Evolutionary conservation across 2,113 vertebrate genomes (phyloP), one percentile per base, ranked within the genome.

Genomic region (Rhinolophus ferrumequinum): DNA sequence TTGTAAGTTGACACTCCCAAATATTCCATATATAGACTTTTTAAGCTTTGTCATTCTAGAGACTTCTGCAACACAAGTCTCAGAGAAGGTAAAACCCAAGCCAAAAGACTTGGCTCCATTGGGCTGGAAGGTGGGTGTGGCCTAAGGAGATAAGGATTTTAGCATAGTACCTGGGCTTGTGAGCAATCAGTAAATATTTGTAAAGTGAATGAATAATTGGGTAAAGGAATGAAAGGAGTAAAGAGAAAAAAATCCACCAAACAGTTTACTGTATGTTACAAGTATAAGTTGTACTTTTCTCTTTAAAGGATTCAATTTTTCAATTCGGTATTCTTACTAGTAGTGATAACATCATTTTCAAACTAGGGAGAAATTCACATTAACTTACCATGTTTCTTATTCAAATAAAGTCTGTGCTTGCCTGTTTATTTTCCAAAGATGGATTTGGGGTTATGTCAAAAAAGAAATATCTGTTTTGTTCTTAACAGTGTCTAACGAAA

Each of bases 111-210:
- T 54, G 66, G 44, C 22, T 52, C 35, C 18, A 81, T 28, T 69
- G 19, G 33, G 3, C 67, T 52, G 8, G 33, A 76, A 88, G 52
- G 54, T 67, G 26, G 41, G 26, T 22, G 22, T 21, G 69, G 18
- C 8, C 83, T 50, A 26, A 56, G 33, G 26, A 56, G 30, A 88
- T 1, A 47, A 94, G 11, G 12, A 19, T 58, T 75, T 85, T 58
- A 67, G n/a, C 52, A 33, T 6, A 56, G 18, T 13, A 13, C n/a
- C 41, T 69, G 44, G 72, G 3, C 66, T 10, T 89, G 2, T 66
- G 50, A 93, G 8, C 54, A 64, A 19, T 75, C 67, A 22, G 56
- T 82, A 60, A 87, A 79, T 82, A 95, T 88, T 94, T 93, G 62
- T 54, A 30, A 67, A 85, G 54, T 91, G 28, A 96, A 81, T 67